Percentiles rank a stretch among this genome's conserved stretches.
phyloP scores from a whole-genome alignment of 2,888 invertebrate species.

The Kuschelorhynchus macadamiae region DNA sequence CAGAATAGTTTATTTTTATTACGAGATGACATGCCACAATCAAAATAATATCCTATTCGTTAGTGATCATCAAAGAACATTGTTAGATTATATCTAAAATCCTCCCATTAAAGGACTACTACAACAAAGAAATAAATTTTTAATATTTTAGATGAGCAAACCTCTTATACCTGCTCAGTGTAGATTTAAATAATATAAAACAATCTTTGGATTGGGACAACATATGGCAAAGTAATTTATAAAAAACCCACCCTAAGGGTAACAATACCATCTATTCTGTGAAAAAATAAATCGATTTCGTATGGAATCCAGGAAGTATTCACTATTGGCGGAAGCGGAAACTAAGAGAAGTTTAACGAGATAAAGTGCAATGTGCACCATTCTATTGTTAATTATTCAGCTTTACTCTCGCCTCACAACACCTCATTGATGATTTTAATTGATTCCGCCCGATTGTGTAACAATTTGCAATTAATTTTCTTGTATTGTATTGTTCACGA shows the following conservation, averaged over 20 bases:
- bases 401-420: slow-evolving; percentile 41
- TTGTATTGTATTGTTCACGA: slow-evolving; percentile 36
- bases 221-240: too few relatives aligned
- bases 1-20: too few relatives aligned
- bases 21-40: too few relatives aligned
- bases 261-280: neutral
- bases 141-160: too few relatives aligned
- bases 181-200: too few relatives aligned
- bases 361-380: slow-evolving; percentile 40
- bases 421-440: slow-evolving; percentile 47
- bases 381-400: slow-evolving; percentile 50
- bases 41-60: too few relatives aligned
- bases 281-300: slow-evolving; percentile 32
- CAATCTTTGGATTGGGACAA: too few relatives aligned
- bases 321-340: slow-evolving; percentile 45
- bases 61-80: too few relatives aligned
- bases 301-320: slow-evolving; percentile 39
- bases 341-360: slow-evolving; percentile 29
- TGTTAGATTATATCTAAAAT: too few relatives aligned
- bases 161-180: too few relatives aligned
- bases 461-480: slow-evolving; percentile 48
- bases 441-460: slow-evolving; percentile 48
- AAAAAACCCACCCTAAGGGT: neutral
- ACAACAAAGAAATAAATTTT: neutral
- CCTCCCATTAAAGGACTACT: too few relatives aligned